phyloP scores from a whole-genome alignment of 2,797 vertebrate genomes.

The Myripristis jacobus region DNA sequence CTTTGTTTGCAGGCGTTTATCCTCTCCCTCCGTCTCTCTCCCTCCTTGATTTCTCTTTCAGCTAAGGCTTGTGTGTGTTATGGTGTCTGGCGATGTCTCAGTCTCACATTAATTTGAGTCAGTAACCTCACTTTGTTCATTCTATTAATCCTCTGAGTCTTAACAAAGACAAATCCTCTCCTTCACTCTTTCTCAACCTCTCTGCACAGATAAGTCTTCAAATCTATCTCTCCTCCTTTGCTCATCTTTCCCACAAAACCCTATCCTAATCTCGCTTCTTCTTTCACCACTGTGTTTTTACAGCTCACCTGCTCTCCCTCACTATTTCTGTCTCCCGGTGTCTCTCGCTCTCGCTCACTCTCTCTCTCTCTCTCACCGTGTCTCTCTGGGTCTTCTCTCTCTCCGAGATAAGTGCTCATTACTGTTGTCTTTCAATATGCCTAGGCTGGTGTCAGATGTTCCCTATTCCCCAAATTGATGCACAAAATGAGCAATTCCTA shows the following conservation, averaged over 20 bases:
- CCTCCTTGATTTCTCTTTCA: constrained; percentile 25
- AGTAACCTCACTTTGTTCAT: constrained; percentile 56
- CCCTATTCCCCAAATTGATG: constrained; percentile 22
- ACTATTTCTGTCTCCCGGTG: constrained; percentile 39
- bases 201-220: constrained; percentile 44
- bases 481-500: constrained; percentile 19
- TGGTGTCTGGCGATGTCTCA: constrained; percentile 37
- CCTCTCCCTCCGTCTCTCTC: constrained; percentile 8
- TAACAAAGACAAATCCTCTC: constrained; percentile 64
- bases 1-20: constrained; percentile 52
- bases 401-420: constrained; percentile 48
- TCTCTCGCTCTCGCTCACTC: constrained; percentile 14
- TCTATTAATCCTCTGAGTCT: constrained; percentile 63
- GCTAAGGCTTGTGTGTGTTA: constrained; percentile 32
- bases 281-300: constrained; percentile 48
- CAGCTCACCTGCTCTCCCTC: constrained; percentile 38
- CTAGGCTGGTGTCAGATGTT: constrained; percentile 33
- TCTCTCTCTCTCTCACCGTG: neutral
- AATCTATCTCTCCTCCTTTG: constrained; percentile 43
- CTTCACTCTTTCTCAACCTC: constrained; percentile 49
- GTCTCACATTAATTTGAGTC: constrained; percentile 52
- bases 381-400: constrained; percentile 10
- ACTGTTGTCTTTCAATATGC: constrained; percentile 46
- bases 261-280: constrained; percentile 46
- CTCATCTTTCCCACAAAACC: constrained; percentile 52